Percentiles rank a stretch among this genome's conserved stretches.
Evolutionary conservation across 92 coral and sea anemone genomes (phyloP).

Genomic region (Zoanthus solanderi): DNA sequence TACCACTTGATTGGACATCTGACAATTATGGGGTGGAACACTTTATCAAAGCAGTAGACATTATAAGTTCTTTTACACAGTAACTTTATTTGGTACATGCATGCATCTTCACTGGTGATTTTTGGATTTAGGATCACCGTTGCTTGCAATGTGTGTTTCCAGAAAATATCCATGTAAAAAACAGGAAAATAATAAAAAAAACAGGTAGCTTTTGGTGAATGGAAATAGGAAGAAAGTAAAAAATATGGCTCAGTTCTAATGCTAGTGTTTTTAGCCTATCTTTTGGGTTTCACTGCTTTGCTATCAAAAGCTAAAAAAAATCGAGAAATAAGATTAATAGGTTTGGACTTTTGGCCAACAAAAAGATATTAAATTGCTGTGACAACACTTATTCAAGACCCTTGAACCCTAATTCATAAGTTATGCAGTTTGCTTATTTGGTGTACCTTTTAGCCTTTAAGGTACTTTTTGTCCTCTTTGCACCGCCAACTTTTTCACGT

Average conservation of each 20-base stretch:
- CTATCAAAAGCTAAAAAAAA: conserved; percentile 28
- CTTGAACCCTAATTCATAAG: conserved; percentile 21
- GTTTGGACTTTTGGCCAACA: conserved; percentile 22
- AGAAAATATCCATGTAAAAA: conserved; percentile 7
- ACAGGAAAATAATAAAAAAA: conserved; percentile 1
- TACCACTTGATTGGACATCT: conserved; percentile 48
- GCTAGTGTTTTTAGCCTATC: conserved; percentile 28
- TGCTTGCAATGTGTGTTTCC: conserved; percentile 17
- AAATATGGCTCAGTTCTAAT: conserved; percentile 18
- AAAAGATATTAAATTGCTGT: conserved; percentile 20
- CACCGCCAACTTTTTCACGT: conserved; percentile 40
- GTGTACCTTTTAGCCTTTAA: conserved; percentile 42
- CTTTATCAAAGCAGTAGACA: conserved; percentile 60
- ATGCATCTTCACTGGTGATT: conserved; percentile 14
- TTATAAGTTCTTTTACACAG: conserved; percentile 36
- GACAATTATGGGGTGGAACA: conserved; percentile 65
- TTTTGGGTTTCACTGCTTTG: conserved; percentile 25
- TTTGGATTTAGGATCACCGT: conserved; percentile 10
- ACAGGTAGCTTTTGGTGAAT: conserved; percentile 11
- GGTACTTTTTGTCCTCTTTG: conserved; percentile 21
- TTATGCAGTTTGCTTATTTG: conserved; percentile 23
- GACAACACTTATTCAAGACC: conserved; percentile 21
- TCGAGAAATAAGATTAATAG: conserved; percentile 14
- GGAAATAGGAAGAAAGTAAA: conserved; percentile 27
- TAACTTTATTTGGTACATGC: conserved; percentile 15